Evolutionary conservation across 2,888 invertebrate species (phyloP).

Genomic region (Amphimallon solstitiale): DNA sequence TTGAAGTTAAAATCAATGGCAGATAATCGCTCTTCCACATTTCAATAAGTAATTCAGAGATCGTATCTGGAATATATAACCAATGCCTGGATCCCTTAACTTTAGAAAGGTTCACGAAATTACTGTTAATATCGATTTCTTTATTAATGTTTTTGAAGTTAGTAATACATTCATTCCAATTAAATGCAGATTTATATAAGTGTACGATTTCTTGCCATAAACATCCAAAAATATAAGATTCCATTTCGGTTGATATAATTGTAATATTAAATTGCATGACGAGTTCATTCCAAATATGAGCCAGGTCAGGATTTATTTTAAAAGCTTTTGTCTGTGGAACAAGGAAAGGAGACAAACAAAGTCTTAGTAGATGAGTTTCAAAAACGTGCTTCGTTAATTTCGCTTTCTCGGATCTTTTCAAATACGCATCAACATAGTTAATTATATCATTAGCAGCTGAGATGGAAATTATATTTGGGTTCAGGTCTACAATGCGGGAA

Average conservation of each 20-base stretch:
- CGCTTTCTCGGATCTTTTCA: not conserved
- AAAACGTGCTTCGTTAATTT: conserved; percentile 4
- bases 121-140: not conserved
- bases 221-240: conserved; percentile 8
- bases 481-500: not conserved
- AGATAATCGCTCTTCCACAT: too few relatives aligned
- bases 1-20: too few relatives aligned
- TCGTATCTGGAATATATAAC: conserved; percentile 1
- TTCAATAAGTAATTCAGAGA: not conserved
- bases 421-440: not conserved
- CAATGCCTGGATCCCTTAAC: not conserved
- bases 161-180: conserved; percentile 8
- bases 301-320: not conserved
- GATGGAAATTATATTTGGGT: not conserved
- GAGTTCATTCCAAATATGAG: not conserved
- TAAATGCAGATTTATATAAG: not conserved
- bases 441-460: not conserved
- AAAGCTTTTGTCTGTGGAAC: not conserved
- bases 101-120: not conserved
- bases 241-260: not conserved
- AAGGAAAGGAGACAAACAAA: conserved; percentile 3
- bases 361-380: conserved; percentile 1
- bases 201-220: not conserved
- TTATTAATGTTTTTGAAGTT: not conserved
- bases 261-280: not conserved